Evolutionary conservation across 2,797 vertebrate genomes (phyloP).

Genomic region (Esox masquinongy): DNA sequence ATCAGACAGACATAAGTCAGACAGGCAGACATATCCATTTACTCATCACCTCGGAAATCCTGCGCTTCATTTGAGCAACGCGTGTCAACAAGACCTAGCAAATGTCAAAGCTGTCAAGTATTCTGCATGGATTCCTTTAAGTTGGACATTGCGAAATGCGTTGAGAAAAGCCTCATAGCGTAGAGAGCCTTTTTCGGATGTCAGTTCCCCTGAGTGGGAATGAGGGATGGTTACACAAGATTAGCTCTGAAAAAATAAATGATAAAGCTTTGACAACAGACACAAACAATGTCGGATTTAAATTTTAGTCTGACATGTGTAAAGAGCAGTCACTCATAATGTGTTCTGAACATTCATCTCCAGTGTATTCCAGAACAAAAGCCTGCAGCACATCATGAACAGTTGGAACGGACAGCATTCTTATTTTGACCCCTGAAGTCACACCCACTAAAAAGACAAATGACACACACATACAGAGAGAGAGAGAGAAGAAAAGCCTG

Average conservation of each 20-base stretch:
- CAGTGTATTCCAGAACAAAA: conserved; percentile 2
- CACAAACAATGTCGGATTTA: background rate
- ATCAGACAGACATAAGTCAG: background rate
- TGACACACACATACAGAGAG: no score
- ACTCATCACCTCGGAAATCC: background rate
- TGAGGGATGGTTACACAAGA: background rate
- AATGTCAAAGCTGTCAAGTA: background rate
- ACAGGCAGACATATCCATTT: background rate
- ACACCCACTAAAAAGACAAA: no score
- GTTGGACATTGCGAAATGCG: background rate
- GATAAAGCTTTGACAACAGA: background rate
- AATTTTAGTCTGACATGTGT: background rate
- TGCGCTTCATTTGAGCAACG: background rate
- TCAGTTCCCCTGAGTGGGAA: background rate
- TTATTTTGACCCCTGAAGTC: conserved; percentile 6
- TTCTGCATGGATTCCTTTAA: background rate
- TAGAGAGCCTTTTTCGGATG: background rate
- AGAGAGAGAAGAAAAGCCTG: conserved; percentile 8
- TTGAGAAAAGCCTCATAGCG: background rate
- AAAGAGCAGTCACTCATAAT: background rate
- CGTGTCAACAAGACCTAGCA: background rate
- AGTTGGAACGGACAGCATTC: background rate
- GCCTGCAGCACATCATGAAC: conserved; percentile 6
- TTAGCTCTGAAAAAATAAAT: background rate
- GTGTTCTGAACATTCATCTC: background rate